Base-by-base conservation (phyloP, 2,888 invertebrate genomes). In the Tillus elongatus region DNA sequence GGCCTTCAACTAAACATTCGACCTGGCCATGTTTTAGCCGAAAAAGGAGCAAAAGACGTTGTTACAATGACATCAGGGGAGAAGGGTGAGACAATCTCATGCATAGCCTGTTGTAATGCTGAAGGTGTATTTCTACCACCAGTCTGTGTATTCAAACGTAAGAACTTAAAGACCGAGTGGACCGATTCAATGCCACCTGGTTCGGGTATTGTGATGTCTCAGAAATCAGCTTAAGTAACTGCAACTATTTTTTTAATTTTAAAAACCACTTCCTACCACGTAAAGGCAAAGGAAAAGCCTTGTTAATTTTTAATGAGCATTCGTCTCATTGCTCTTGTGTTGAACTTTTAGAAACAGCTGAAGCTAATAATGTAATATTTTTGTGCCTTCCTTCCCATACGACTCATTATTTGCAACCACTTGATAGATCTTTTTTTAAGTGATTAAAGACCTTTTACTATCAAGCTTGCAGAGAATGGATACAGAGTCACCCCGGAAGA, bases 91-190 rank as follows among this genome's bases (percentile, higher is more conserved):
- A 59, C 51, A 3, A 42, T 54, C 13, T 47, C 56, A 2, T 33
- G n/a, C n/a, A n/a, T n/a, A n/a, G n/a, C n/a, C 15, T 59, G 60
- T 36, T 57, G 54, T 37, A 61, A 53, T 46, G 60, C 53, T 9
- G 50, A 50, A 38, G 57, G 56, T 13, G 31, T 14, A 10, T 53
- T 54, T 43, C 24, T 55, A n/a, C 54, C 54, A 9, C 52, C 53
- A 8, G 47, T 41, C 11, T 33, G 42, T 13, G 39, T 55, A 33
- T 45, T 51, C 16, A 52, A 53, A 42, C 52, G 54, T 2, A 47
- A 50, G 30, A 43, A 45, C 24, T 29, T 41, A 31, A 50, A 46
- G 28, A 14, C 40, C 4, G 47, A 56, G 36, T 50, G 46, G 29
- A n/a, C n/a, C n/a, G n/a, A n/a, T 35, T 31, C 33, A 33, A 37